Evolutionary conservation across 1,140 invertebrate species (phyloP).

Genomic region (Solen grandis): DNA sequence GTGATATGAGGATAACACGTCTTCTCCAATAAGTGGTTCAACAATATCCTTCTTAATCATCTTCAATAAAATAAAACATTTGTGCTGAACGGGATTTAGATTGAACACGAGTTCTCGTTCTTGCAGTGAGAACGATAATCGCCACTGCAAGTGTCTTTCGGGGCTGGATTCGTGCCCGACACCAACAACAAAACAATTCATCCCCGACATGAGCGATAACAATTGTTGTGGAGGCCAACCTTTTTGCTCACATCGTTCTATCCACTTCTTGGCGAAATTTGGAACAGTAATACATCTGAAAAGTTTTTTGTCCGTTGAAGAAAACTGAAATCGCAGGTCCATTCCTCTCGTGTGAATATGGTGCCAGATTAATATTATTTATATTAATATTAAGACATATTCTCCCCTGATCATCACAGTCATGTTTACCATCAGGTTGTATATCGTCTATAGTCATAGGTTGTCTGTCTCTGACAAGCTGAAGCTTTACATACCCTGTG

Average conservation of each 20-base stretch:
- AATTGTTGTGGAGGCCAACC: neutral
- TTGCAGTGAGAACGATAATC: slow-evolving; percentile 31
- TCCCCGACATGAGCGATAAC: neutral
- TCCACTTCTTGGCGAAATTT: neutral
- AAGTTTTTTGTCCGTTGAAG: neutral
- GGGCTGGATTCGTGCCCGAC: slow-evolving; percentile 6
- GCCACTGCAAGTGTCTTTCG: slow-evolving; percentile 21
- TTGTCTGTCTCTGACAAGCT: neutral
- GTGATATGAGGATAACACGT: neutral
- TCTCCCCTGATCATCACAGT: neutral
- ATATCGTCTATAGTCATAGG: neutral
- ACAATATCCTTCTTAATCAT: slow-evolving; percentile 13
- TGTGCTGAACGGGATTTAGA: slow-evolving; percentile 19
- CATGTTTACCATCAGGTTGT: neutral
- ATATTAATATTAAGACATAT: neutral
- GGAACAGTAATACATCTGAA: neutral
- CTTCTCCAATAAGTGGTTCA: slow-evolving; percentile 6
- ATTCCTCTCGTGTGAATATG: neutral
- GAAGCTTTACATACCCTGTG: neutral
- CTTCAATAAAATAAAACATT: slow-evolving; percentile 38
- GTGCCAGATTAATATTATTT: neutral
- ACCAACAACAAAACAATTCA: slow-evolving; percentile 7
- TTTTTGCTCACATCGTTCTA: neutral
- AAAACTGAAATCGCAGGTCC: neutral
- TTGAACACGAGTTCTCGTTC: slow-evolving; percentile 30